Base-by-base conservation (phyloP, 2,888 invertebrate species). In the Hyalella azteca region DNA sequence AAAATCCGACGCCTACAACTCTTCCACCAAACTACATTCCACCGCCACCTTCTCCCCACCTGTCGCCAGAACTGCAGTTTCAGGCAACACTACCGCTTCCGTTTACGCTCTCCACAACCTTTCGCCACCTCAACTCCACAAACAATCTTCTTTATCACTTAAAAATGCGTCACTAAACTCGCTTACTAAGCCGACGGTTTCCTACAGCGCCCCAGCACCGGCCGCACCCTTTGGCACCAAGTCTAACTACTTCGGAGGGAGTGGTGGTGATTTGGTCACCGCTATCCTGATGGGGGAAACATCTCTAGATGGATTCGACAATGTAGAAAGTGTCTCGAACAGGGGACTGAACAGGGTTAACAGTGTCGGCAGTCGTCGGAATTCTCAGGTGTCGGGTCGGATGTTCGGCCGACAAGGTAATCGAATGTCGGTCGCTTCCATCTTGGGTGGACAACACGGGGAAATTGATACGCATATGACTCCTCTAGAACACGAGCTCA, bases 261-360 rank as follows among this genome's bases (percentile, higher is more conserved):
- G 66, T 19, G 66, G 66, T 29, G 66, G 66, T 7, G 66, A 66
- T 66, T 66, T 66, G n/a, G 66, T 66, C 4, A 66, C 36, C 5
- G 66, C 66, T 36, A 66, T 66, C 13, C 29, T 66, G 36, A 66
- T 66, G 66, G 66, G 66, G 39, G 66, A 66, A 36, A 19, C 66
- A 9, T 32, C 32, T n/a, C 29, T 32, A 22, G 36, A 66, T 9
- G 36, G 36, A n/a, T 36, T 36, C 9, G 66, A 66, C 19, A 36
- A n/a, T 5, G 36, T 36, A 0, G 66, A 66, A 13, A 36, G 32
- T 36, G 36, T 29, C 29, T 36, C 66, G 5, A 36, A 36, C 36
- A 32, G 66, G 36, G 66, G 66, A 4, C 29, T 66, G 66, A 36
- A 29, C 39, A 66, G 66, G 36, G 66, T 66, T 19, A 66, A 66